A percentile compares a stretch with the other conserved stretches of the same genome.
Conservation (phyloP, 1,140 invertebrate species). For the Cardiocondyla obscurior region DNA sequence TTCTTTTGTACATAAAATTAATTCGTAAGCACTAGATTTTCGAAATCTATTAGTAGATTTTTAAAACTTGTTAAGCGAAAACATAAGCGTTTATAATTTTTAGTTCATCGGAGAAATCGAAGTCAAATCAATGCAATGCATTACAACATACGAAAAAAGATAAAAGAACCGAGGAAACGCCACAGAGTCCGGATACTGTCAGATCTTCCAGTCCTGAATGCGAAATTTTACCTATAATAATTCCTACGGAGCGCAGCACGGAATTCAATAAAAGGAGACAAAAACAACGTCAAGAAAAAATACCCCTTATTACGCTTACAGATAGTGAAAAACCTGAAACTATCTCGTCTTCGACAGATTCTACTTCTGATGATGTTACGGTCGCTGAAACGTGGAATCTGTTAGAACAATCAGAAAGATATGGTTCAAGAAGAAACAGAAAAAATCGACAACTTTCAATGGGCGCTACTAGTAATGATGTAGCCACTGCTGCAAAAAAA, state of each 20-base stretch:
- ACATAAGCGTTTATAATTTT: slow-evolving; percentile 30
- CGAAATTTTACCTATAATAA: slow-evolving; percentile 75
- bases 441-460: not conserved
- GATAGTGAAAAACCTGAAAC: slow-evolving; percentile 51
- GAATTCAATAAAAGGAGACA: slow-evolving; percentile 40
- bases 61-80: not conserved
- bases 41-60: not conserved
- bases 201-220: slow-evolving; percentile 69
- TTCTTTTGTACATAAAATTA: not conserved
- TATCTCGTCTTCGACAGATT: not conserved
- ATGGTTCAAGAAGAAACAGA: slow-evolving; percentile 34
- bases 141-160: not conserved
- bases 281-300: slow-evolving; percentile 53
- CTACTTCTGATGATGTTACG: slow-evolving; percentile 20
- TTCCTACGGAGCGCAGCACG: slow-evolving; percentile 78
- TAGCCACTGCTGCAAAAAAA: slow-evolving; percentile 39
- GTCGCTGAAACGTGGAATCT: slow-evolving; percentile 70
- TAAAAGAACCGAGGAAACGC: slow-evolving; percentile 73
- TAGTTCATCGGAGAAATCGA: slow-evolving; percentile 6
- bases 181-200: slow-evolving; percentile 81
- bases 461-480: slow-evolving; percentile 45
- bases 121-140: not conserved
- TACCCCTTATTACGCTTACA: slow-evolving; percentile 72
- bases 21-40: not conserved
- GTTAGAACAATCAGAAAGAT: slow-evolving; percentile 65